Evolutionary conservation across 2,888 invertebrate genomes (phyloP), one percentile per base, ranked within the genome.

Genomic region (Rotaria magnacalcarata): DNA sequence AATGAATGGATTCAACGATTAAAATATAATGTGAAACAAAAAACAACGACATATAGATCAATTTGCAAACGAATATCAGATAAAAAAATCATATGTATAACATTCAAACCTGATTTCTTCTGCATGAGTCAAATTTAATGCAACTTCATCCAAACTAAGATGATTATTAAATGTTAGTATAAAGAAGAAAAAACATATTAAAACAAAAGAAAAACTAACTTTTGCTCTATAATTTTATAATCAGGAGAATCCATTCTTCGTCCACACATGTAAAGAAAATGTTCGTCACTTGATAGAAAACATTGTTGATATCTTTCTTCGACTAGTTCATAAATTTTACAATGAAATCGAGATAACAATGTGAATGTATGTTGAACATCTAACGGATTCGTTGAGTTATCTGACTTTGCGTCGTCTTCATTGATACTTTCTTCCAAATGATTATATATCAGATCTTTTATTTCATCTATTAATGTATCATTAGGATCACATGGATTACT

Each of bases 291-390:
- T 80, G 41, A 19, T 24, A 80, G 11, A 47, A 80, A 80, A 80
- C 75, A 80, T 43, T 10, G 75, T 24, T 80, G 75, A 80, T 80
- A 80, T 80, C 41, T 80, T 24, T 80, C 75, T 80, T 80, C 75
- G 4, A 80, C 41, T 47, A 80, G 47, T 80, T 80, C 75, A 80
- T 80, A 80, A 24, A 80, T 80, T 80, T 80, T 80, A 80, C 75
- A 80, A 47, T 80, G 75, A 80, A 80, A 80, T 47, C 47, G 75
- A 47, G 75, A 80, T 47, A 80, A 80, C 47, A 80, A 43, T 24
- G 43, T 43, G 11, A 80, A 80, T 47, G 75, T 47, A 47, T 80
- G n/a, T 80, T 43, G 75, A 47, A 80, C n/a, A 80, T 80, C 75
- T 7, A 80, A 47, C 47, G 47, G 43, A 8, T 21, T 24, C 0